Conservation (phyloP, 2,113 vertebrate species). For the Ammodytes marinus region DNA sequence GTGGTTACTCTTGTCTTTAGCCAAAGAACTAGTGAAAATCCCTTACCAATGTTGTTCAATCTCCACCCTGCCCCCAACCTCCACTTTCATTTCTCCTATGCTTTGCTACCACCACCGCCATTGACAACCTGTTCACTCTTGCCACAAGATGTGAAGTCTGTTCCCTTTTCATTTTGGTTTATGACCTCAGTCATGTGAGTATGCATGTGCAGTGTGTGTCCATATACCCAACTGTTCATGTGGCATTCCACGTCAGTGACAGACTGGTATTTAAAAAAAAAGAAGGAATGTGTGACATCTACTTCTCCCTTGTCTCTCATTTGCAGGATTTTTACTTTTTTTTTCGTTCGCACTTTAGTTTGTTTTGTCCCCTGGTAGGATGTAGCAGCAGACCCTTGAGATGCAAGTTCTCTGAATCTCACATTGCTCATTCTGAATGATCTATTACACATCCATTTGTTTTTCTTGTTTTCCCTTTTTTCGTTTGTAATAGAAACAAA, state of each 20-base stretch:
- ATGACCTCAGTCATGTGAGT: constrained; percentile 77
- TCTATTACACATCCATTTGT: constrained; percentile 52
- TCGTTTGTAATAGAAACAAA: constrained; percentile 55
- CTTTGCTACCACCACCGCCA: constrained; percentile 78
- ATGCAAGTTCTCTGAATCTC: constrained; percentile 65
- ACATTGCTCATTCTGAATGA: constrained; percentile 62
- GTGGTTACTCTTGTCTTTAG: constrained; percentile 74
- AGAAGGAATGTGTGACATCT: constrained; percentile 36
- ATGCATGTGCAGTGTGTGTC: constrained; percentile 81
- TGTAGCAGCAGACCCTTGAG: constrained; percentile 76
- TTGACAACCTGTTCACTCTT: constrained; percentile 76
- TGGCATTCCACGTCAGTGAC: constrained; percentile 61
- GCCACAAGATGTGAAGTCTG: constrained; percentile 71
- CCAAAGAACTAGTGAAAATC: constrained; percentile 74
- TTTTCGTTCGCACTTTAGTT: constrained; percentile 50
- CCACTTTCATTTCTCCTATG: constrained; percentile 79
- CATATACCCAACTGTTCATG: constrained; percentile 64
- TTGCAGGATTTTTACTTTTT: constrained; percentile 79
- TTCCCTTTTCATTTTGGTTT: constrained; percentile 66
- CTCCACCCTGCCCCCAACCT: constrained; percentile 61
- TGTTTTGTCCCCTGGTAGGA: constrained; percentile 66
- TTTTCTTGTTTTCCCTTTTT: constrained; percentile 31
- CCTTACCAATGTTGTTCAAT: constrained; percentile 71
- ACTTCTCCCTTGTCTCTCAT: constrained; percentile 70
- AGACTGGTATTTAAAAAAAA: constrained; percentile 52